Evolutionary conservation across 1,140 invertebrate species (phyloP).

Genomic region (Portunus trituberculatus): DNA sequence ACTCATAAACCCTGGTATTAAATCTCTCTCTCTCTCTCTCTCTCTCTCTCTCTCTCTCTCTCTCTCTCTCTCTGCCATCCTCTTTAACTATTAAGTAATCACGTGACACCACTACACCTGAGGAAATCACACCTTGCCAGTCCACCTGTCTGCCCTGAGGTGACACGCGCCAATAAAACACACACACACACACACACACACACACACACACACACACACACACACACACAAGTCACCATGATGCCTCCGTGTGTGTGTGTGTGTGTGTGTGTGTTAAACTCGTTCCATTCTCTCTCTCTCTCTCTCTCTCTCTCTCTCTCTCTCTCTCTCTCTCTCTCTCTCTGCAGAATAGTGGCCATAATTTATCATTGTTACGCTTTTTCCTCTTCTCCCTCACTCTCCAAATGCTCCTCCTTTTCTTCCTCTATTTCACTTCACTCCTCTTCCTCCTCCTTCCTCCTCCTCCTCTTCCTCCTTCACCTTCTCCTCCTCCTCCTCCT

Average conservation of each 20-base stretch:
- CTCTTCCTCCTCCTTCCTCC: neutral
- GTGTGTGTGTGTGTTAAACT: neutral
- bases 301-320: constrained; percentile 20
- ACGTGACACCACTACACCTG: neutral
- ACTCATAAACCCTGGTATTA: constrained; percentile 14
- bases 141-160: neutral
- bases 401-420: neutral
- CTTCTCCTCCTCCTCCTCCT: neutral
- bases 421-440: neutral
- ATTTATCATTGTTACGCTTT: constrained; percentile 15
- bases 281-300: neutral
- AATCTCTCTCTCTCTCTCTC: constrained; percentile 47
- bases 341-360: neutral
- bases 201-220: too few relatives aligned
- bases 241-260: neutral
- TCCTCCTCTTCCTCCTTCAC: neutral
- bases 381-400: neutral
- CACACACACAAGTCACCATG: too few relatives aligned
- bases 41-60: constrained; percentile 40
- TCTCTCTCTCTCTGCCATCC: neutral
- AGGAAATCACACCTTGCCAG: neutral
- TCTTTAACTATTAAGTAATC: constrained; percentile 15
- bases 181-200: too few relatives aligned
- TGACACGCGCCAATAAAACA: neutral
- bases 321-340: constrained; percentile 1